Base-by-base conservation (phyloP, 2,888 invertebrate species). In the Panorpa germanica region DNA sequence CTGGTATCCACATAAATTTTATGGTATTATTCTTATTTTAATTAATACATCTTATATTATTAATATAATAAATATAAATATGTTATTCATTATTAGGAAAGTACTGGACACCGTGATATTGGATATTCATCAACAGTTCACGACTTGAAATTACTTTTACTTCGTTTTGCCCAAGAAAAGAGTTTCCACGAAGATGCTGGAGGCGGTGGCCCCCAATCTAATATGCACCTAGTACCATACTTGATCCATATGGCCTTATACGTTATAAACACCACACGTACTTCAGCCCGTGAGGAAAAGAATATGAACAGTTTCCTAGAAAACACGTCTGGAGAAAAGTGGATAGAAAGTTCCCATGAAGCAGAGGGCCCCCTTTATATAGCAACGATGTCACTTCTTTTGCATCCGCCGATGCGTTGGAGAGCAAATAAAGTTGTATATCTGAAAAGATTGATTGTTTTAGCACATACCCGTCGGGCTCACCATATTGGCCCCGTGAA, bases 151-250 rank as follows among this genome's bases (percentile, higher is more conserved):
- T 59, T 93, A 41, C 57, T 95, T 33, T 55, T 96, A 35, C 50
- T 81, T 43, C 65, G 90, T 33, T 93, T 95, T 58, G 83, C 93
- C 0, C 77, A 82, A 52, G 93, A 90, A 43, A 83, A 83, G 49
- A 83, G 86, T 36, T 96, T 96, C 64, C 91, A 93, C 52, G 91
- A 91, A 50, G 95, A 96, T 57, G 88, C 91, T 3, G 93, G 95
- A 11, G 98, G 90, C 39, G 90, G 90, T 43, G 95, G 93, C 2
- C 85, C 91, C 9, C 88, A 93, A 47, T 91, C 91, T 39, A 95
- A 95, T 59, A 80, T 95, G 77, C 90, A 95, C 58, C 73, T 96
- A 45, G 71, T 93, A 37, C 95, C 95, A 6, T 93, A 93, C 49
- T 63, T 95, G 32, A 61, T 83, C 37, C 93, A 95, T 52, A 88